These are phyloP conservation scores for Scaptomyza montana DNA, from an alignment of 1,140 invertebrate genomes.

Conservation along the genomic window DNA sequence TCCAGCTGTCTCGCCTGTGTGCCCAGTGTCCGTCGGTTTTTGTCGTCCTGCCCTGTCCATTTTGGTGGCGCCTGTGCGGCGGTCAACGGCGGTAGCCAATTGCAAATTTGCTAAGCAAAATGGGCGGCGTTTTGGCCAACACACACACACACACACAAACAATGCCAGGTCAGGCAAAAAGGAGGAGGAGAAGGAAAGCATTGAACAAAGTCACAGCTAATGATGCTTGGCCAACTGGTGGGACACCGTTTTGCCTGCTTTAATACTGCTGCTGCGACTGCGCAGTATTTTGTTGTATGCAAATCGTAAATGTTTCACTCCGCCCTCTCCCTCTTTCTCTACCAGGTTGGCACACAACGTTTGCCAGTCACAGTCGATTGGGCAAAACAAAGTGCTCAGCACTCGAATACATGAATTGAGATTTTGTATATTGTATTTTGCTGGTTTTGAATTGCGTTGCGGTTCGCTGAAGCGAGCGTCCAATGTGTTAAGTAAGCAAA, in stretches of 20 bases:
- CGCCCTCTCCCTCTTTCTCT: neutral
- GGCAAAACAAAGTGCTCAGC: slow-evolving; percentile 34
- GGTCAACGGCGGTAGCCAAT: slow-evolving; percentile 56
- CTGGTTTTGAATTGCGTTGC: slow-evolving; percentile 26
- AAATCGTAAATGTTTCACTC: slow-evolving; percentile 31
- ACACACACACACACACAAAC: slow-evolving; percentile 5
- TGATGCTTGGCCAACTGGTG: slow-evolving; percentile 22
- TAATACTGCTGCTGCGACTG: slow-evolving; percentile 6
- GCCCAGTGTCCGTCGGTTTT: slow-evolving; percentile 4
- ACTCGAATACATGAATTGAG: slow-evolving; percentile 21
- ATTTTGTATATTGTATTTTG: neutral
- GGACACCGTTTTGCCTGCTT: neutral
- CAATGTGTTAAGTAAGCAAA: slow-evolving; percentile 18
- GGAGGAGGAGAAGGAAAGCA: neutral
- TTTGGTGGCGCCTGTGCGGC: slow-evolving; percentile 28
- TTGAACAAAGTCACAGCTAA: slow-evolving; percentile 25
- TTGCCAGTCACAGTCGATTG: slow-evolving; percentile 44
- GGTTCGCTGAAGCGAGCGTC: slow-evolving; percentile 45
- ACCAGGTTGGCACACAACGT: no score
- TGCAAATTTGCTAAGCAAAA: slow-evolving; percentile 79
- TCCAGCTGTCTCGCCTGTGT: slow-evolving; percentile 12
- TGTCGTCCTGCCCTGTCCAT: slow-evolving; percentile 11
- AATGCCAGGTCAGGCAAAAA: neutral
- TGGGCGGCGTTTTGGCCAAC: slow-evolving; percentile 63
- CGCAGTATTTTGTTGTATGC: slow-evolving; percentile 34